phyloP scores from a whole-genome alignment of 2,888 invertebrate genomes.

The Drosophila rubida region DNA sequence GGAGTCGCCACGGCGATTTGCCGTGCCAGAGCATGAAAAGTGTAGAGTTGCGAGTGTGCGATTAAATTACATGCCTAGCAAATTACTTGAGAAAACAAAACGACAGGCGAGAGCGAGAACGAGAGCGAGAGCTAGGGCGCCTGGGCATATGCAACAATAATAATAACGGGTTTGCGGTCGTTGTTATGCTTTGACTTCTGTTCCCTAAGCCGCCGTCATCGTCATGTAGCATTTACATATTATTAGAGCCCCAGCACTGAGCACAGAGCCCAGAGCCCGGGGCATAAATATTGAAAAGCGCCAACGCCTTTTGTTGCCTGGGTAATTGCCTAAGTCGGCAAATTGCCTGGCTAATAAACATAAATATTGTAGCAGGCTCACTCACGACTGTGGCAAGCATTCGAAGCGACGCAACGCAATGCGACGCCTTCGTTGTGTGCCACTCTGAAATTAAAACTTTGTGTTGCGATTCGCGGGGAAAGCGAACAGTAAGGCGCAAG shows the following conservation, averaged over 20 bases:
- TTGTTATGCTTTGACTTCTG: conserved; percentile 41
- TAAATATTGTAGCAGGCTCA: conserved; percentile 59
- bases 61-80: conserved; percentile 73
- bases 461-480: conserved; percentile 30
- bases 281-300: conserved; percentile 77
- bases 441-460: conserved; percentile 44
- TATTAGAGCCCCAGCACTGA: conserved; percentile 48
- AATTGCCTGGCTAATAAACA: conserved; percentile 76
- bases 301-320: conserved; percentile 70
- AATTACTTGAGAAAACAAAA: conserved; percentile 76
- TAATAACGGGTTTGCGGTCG: conserved; percentile 73
- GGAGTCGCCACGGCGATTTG: conserved; percentile 1
- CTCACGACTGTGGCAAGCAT: conserved; percentile 12
- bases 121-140: too few relatives aligned
- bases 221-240: conserved; percentile 64
- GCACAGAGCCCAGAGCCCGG: neutral
- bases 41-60: conserved; percentile 49
- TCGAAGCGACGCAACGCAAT: neutral
- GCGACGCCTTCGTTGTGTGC: too few relatives aligned
- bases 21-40: conserved; percentile 18
- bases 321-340: conserved; percentile 77
- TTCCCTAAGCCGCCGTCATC: conserved; percentile 54
- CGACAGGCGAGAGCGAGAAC: conserved; percentile 57
- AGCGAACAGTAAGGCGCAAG: conserved; percentile 23
- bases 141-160: conserved; percentile 72